A percentile compares a stretch with the other conserved stretches of the same genome.
Evolutionary conservation across 2,797 vertebrate genomes (phyloP).

Genomic region (Rhinoraja longicauda): DNA sequence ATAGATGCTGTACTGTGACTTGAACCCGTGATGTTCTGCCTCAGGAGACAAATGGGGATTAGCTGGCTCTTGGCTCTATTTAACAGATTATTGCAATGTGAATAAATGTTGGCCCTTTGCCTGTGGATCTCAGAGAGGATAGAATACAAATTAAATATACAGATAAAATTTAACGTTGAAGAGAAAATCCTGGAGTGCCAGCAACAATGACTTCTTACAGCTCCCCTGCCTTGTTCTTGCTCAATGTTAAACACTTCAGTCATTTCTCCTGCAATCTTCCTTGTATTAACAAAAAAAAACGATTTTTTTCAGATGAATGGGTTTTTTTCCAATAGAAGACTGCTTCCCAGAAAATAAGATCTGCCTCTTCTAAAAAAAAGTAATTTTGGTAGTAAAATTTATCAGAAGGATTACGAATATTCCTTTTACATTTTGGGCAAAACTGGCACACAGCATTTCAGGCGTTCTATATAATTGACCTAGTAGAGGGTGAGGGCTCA

Average conservation of each 20-base stretch:
- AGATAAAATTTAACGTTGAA: neutral
- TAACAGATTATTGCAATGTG: neutral
- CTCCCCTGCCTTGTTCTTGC: neutral
- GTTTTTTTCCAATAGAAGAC: too few relatives aligned
- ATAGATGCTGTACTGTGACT: neutral
- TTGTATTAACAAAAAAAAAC: neutral
- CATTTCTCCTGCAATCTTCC: neutral
- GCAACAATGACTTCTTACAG: neutral
- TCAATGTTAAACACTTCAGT: neutral
- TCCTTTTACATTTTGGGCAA: neutral
- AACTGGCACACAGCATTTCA: neutral
- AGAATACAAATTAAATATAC: neutral
- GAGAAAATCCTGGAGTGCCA: neutral
- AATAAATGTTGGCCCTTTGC: neutral
- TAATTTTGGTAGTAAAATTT: neutral
- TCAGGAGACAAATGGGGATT: neutral
- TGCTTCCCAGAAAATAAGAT: too few relatives aligned
- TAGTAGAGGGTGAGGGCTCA: neutral
- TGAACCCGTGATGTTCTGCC: neutral
- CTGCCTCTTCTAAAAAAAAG: too few relatives aligned
- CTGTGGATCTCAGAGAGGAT: neutral
- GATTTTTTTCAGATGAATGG: too few relatives aligned
- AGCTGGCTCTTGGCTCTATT: neutral
- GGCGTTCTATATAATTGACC: neutral
- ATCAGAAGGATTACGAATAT: neutral